Evolutionary conservation across 2,113 vertebrate genomes (phyloP).

Genomic region (Oreochromis tanganicae): DNA sequence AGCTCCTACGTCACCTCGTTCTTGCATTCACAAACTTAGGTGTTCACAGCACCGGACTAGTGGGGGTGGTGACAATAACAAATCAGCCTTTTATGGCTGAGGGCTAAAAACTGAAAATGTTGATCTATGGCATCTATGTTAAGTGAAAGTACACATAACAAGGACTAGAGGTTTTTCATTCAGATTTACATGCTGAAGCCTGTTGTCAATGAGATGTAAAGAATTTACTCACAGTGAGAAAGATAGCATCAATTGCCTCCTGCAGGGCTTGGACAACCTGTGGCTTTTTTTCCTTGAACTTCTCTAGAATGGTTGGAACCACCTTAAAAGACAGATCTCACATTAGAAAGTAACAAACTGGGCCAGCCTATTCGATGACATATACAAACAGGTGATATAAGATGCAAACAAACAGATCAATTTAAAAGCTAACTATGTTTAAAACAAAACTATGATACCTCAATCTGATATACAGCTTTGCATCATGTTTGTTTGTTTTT

Average conservation of each 20-base stretch:
- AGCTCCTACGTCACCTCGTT: neutral
- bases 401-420: neutral
- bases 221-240: constrained; percentile 84
- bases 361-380: neutral
- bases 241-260: constrained; percentile 94
- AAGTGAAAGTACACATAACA: neutral
- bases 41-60: neutral
- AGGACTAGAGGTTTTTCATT: neutral
- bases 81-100: neutral
- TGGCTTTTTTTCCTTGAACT: constrained; percentile 98
- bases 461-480: neutral
- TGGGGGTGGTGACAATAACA: neutral
- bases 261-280: constrained; percentile 95
- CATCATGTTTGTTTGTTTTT: neutral
- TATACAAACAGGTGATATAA: neutral
- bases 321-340: constrained; percentile 70
- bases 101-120: neutral
- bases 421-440: neutral
- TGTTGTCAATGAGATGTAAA: neutral
- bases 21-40: neutral
- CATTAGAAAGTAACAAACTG: neutral
- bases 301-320: constrained; percentile 94
- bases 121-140: neutral
- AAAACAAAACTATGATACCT: neutral
- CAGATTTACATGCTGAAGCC: neutral